phyloP scores from a whole-genome alignment of 2,797 vertebrate genomes.

The Glossophaga mutica region DNA sequence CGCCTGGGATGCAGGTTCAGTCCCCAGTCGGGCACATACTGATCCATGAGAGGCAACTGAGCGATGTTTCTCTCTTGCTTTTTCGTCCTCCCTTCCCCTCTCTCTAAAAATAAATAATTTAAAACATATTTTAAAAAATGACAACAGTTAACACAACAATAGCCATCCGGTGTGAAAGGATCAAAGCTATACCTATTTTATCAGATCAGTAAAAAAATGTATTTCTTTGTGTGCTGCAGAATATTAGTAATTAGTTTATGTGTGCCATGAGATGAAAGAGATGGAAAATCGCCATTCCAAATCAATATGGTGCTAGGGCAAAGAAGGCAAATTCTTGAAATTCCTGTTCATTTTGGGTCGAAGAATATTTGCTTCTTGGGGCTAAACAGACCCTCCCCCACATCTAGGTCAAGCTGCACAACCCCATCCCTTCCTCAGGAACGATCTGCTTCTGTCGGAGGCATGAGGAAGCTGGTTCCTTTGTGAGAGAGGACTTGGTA shows the following conservation, averaged over 20 bases:
- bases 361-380: background rate
- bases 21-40: background rate
- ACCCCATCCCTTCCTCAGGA: background rate
- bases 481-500: background rate
- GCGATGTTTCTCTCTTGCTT: no score
- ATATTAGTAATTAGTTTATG: background rate
- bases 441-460: background rate
- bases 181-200: background rate
- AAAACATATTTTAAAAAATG: background rate
- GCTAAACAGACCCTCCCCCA: background rate
- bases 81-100: no score
- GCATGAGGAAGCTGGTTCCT: background rate
- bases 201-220: background rate
- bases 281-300: background rate
- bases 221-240: background rate
- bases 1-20: background rate
- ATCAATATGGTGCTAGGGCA: background rate
- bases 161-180: background rate
- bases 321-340: slow-evolving; percentile 42
- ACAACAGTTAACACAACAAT: background rate
- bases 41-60: no score
- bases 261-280: background rate
- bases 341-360: background rate
- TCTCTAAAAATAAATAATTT: background rate
- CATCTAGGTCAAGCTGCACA: background rate